phyloP scores from a whole-genome alignment of 2,888 invertebrate species.

The Dynastes tityus region DNA sequence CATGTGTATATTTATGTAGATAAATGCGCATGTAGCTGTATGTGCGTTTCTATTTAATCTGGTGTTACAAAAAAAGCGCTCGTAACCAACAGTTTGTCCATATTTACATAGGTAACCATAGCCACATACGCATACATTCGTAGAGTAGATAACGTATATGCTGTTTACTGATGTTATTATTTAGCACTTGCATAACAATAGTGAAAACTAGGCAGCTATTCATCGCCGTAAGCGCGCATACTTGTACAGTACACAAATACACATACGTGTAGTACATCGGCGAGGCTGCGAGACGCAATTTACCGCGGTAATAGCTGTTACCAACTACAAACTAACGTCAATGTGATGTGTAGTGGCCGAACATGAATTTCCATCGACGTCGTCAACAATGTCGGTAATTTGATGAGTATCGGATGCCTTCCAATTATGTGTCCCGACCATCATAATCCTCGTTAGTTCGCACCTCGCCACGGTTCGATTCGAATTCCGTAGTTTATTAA shows the following conservation, averaged over 20 bases:
- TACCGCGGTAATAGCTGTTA: slow-evolving; percentile 31
- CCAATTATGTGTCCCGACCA: slow-evolving; percentile 44
- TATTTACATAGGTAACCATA: too few species aligned
- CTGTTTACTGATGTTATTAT: slow-evolving; percentile 26
- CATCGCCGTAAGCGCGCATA: slow-evolving; percentile 7
- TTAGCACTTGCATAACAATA: slow-evolving; percentile 33
- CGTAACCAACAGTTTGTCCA: too few species aligned
- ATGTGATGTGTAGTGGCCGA: slow-evolving; percentile 33
- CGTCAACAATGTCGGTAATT: slow-evolving; percentile 44
- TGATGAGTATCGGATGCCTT: slow-evolving; percentile 45
- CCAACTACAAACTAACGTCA: slow-evolving; percentile 39
- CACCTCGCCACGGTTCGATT: slow-evolving; percentile 42
- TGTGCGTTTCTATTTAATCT: too few species aligned
- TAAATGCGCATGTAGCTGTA: too few species aligned
- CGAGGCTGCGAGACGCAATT: slow-evolving; percentile 22
- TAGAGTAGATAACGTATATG: slow-evolving; percentile 7
- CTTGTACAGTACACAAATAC: background rate
- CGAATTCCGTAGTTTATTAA: slow-evolving; percentile 47
- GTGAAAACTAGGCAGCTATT: slow-evolving; percentile 27
- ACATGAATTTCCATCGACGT: slow-evolving; percentile 42
- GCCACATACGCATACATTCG: background rate
- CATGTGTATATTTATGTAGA: too few species aligned
- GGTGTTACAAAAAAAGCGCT: too few species aligned
- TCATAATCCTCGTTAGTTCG: slow-evolving; percentile 49
- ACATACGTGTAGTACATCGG: background rate